These are phyloP conservation scores for Eupleurogrammus muticus DNA, from an alignment of 2,797 vertebrate species.

Conservation along the genomic window DNA sequence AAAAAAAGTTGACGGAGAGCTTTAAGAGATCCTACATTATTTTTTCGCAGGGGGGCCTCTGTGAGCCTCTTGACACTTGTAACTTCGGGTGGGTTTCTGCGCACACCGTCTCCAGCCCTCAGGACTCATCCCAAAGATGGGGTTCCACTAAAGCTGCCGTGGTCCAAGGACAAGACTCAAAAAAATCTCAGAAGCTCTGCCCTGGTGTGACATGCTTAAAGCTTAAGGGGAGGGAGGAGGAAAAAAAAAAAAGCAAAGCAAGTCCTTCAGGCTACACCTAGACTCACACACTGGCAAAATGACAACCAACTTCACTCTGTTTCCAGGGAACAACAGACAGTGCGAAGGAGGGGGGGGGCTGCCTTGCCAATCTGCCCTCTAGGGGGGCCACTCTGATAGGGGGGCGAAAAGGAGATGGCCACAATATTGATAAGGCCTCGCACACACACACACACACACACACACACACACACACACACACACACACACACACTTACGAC, in stretches of 20 bases:
- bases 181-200: constrained; percentile 87
- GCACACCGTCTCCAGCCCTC: constrained; percentile 73
- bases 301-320: constrained; percentile 93
- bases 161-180: constrained; percentile 83
- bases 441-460: constrained; percentile 61
- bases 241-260: constrained; percentile 61
- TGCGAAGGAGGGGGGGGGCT: constrained; percentile 85
- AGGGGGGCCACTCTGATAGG: constrained; percentile 91
- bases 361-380: constrained; percentile 91
- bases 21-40: constrained; percentile 83
- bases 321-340: constrained; percentile 86
- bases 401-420: constrained; percentile 87
- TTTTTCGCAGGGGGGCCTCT: constrained; percentile 79
- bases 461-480: constrained; percentile 74
- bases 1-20: constrained; percentile 69
- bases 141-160: constrained; percentile 91
- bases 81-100: constrained; percentile 82
- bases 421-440: constrained; percentile 92
- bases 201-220: constrained; percentile 91
- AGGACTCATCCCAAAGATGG: constrained; percentile 90
- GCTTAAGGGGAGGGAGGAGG: constrained; percentile 74
- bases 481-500: constrained; percentile 61
- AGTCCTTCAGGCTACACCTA: constrained; percentile 92
- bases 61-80: constrained; percentile 83
- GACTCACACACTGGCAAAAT: constrained; percentile 93